A percentile compares a stretch with the other conserved stretches of the same genome.
phyloP scores from a whole-genome alignment of 37 sponge, comb jelly and placozoan genomes.

The Tethya wilhelma region DNA sequence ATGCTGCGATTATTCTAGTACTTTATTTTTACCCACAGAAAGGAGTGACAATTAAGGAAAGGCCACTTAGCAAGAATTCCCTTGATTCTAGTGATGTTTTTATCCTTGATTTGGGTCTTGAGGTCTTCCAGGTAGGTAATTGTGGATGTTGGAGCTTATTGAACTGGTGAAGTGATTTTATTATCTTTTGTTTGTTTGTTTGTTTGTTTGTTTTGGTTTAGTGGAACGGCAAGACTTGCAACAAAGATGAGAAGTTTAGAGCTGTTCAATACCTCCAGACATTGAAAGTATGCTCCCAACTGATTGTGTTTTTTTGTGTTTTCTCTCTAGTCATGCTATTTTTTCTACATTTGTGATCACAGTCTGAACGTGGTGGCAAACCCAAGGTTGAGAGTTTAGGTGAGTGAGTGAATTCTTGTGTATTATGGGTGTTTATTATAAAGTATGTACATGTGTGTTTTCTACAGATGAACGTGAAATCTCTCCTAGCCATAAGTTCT shows the following conservation, averaged over 20 bases:
- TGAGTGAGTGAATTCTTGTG: constrained; percentile 4
- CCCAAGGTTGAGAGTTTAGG: constrained; percentile 71
- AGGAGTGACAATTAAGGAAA: constrained; percentile 60
- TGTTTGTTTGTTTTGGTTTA: constrained; percentile 16
- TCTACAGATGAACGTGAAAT: constrained; percentile 61
- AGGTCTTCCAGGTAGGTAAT: constrained; percentile 74
- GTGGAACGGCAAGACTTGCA: constrained; percentile 94
- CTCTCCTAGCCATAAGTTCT: constrained; percentile 62
- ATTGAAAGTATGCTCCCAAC: constrained; percentile 59
- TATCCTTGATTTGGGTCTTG: constrained; percentile 91
- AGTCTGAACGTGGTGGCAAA: constrained; percentile 82
- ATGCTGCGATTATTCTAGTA: too few species aligned
- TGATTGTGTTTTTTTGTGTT: neutral
- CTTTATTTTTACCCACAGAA: too few species aligned
- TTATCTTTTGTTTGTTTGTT: neutral
- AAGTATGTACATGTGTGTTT: neutral
- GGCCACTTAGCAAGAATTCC: constrained; percentile 50
- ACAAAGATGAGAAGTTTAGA: constrained; percentile 98
- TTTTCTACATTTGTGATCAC: neutral
- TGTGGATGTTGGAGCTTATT: neutral
- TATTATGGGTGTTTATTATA: neutral
- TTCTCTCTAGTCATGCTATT: neutral
- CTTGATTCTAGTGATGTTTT: constrained; percentile 93
- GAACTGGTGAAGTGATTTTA: neutral
- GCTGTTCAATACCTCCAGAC: constrained; percentile 86